Evolutionary conservation across 1,140 invertebrate species (phyloP).

Genomic region (Helicoverpa armigera): DNA sequence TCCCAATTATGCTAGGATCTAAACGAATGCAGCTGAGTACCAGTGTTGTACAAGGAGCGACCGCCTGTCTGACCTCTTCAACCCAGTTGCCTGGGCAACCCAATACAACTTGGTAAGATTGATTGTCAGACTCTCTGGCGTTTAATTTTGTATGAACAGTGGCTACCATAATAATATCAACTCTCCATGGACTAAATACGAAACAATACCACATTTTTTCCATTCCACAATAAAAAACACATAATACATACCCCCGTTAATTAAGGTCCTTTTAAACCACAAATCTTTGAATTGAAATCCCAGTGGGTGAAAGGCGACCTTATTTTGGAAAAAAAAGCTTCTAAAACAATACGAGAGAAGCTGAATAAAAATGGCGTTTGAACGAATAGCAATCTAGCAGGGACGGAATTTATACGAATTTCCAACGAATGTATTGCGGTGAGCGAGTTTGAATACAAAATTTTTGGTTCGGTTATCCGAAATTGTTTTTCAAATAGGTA

Average conservation of each 20-base stretch:
- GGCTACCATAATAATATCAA: background rate
- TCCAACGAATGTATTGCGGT: background rate
- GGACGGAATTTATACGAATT: constrained; percentile 13
- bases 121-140: too few relatives aligned
- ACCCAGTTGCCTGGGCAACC: too few relatives aligned
- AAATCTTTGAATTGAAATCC: constrained; percentile 29
- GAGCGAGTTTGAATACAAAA: constrained; percentile 26
- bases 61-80: too few relatives aligned
- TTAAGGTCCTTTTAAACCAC: constrained; percentile 14
- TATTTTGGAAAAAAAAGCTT: constrained; percentile 21
- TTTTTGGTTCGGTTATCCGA: background rate
- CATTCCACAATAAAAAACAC: constrained; percentile 4
- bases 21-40: too few relatives aligned
- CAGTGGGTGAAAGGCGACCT: constrained; percentile 3
- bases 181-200: background rate
- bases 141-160: too few relatives aligned
- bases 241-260: constrained; percentile 4
- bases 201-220: constrained; percentile 10
- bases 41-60: too few relatives aligned
- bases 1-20: too few relatives aligned
- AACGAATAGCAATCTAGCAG: constrained; percentile 19
- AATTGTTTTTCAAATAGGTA: constrained; percentile 14
- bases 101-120: too few relatives aligned
- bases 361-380: constrained; percentile 16
- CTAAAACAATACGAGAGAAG: constrained; percentile 15